phyloP scores from a whole-genome alignment of 2,113 vertebrate species.

The Stegastes partitus region DNA sequence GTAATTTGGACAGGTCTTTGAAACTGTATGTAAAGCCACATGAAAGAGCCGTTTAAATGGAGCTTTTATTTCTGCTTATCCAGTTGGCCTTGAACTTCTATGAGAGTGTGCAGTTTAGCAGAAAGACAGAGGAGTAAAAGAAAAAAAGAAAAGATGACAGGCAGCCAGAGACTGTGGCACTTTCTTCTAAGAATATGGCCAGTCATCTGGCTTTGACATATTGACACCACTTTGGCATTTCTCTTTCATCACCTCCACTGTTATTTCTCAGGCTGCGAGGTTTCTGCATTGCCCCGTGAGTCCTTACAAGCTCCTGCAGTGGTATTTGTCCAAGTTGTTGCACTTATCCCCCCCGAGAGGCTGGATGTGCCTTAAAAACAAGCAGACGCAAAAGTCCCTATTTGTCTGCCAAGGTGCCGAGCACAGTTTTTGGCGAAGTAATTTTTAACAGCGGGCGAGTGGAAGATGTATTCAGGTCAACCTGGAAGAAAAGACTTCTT shows the following conservation, averaged over 20 bases:
- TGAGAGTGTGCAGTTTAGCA: conserved; percentile 22
- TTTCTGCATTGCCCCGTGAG: conserved; percentile 37
- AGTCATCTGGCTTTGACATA: conserved; percentile 37
- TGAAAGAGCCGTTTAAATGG: conserved; percentile 44
- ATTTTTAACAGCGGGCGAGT: conserved; percentile 42
- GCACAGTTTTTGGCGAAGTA: conserved; percentile 11
- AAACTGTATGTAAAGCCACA: conserved; percentile 52
- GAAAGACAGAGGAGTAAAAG: not conserved
- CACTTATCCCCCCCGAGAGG: conserved; percentile 52
- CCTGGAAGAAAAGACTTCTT: conserved; percentile 13
- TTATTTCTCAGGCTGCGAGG: conserved; percentile 29
- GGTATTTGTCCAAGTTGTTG: conserved; percentile 43
- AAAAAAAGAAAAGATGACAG: not conserved
- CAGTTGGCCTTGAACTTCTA: conserved; percentile 64
- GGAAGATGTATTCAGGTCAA: conserved; percentile 59
- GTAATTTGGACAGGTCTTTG: conserved; percentile 46
- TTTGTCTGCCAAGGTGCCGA: conserved; percentile 47
- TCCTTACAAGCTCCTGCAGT: conserved; percentile 38
- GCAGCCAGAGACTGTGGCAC: conserved; percentile 6
- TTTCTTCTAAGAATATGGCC: conserved; percentile 25
- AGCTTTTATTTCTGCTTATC: conserved; percentile 37
- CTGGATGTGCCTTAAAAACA: conserved; percentile 54
- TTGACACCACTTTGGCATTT: conserved; percentile 48
- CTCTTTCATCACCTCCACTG: conserved; percentile 57
- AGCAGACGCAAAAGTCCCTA: conserved; percentile 41